Evolutionary conservation across 64 coral and sea anemone species (phyloP).

Genomic region (Dendronephthya gigantea): DNA sequence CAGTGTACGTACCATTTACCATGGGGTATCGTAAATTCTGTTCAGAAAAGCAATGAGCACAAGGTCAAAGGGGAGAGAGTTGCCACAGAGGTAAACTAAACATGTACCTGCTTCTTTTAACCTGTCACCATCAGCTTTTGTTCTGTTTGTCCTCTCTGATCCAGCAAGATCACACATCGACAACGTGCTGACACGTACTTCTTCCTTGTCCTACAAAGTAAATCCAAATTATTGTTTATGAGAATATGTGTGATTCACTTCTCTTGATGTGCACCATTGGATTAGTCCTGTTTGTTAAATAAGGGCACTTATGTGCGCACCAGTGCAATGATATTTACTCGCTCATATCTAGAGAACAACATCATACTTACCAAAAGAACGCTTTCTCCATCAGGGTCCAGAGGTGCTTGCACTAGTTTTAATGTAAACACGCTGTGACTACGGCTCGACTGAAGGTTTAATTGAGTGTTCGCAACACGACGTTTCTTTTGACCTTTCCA

Average conservation of each 20-base stretch:
- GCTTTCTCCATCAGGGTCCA: conserved; percentile 84
- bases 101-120: conserved; percentile 79
- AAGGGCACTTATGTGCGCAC: too few species aligned
- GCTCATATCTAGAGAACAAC: too few species aligned
- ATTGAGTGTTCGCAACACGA: conserved; percentile 50
- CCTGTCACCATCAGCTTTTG: conserved; percentile 75
- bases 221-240: too few species aligned
- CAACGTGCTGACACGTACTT: conserved; percentile 69
- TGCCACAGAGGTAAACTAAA: not conserved
- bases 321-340: too few species aligned
- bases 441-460: conserved; percentile 73
- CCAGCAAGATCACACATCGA: conserved; percentile 96
- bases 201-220: conserved; percentile 80
- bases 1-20: too few species aligned
- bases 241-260: too few species aligned
- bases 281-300: too few species aligned
- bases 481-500: conserved; percentile 95
- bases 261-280: too few species aligned
- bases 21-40: too few species aligned
- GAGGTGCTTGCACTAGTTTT: conserved; percentile 70
- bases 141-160: conserved; percentile 86
- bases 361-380: conserved; percentile 50
- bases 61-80: too few species aligned
- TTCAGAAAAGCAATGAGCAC: too few species aligned
- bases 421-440: conserved; percentile 88